phyloP scores from a whole-genome alignment of 2,888 invertebrate genomes.

The Clunio marinus region DNA sequence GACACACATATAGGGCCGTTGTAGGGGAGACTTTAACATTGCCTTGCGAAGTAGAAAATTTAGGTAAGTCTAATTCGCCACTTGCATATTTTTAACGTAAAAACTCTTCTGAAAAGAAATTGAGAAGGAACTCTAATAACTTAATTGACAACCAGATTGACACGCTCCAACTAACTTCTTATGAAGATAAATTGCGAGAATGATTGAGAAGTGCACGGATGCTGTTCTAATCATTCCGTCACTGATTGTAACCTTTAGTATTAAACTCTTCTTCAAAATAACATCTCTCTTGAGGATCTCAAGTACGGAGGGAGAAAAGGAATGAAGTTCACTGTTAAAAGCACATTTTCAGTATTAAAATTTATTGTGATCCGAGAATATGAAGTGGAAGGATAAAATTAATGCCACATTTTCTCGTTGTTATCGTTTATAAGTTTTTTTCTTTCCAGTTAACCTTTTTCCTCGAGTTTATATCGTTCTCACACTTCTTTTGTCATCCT shows the following conservation, averaged over 20 bases:
- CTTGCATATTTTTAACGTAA: not conserved
- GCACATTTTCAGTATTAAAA: not conserved
- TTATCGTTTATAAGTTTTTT: conserved; percentile 31
- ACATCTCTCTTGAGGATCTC: too few species aligned
- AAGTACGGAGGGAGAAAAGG: not conserved
- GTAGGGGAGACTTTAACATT: conserved; percentile 73
- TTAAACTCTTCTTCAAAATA: too few species aligned
- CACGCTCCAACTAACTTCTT: conserved; percentile 20
- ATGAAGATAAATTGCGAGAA: conserved; percentile 8
- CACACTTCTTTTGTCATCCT: not conserved
- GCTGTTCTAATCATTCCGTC: too few species aligned
- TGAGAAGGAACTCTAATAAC: conserved; percentile 24
- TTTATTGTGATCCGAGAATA: not conserved
- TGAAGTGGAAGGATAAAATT: conserved; percentile 23
- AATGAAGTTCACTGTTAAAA: not conserved
- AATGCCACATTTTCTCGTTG: conserved; percentile 27
- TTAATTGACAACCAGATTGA: conserved; percentile 37
- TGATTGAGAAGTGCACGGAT: not conserved
- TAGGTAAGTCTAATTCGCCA: conserved; percentile 60
- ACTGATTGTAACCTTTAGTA: too few species aligned
- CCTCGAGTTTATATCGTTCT: not conserved
- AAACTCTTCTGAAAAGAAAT: not conserved
- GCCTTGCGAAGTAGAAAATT: conserved; percentile 75
- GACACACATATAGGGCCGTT: conserved; percentile 72
- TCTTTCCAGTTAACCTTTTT: conserved; percentile 22